Evolutionary conservation across 2,113 vertebrate genomes (phyloP).

Genomic region (Coracopsis vasa): DNA sequence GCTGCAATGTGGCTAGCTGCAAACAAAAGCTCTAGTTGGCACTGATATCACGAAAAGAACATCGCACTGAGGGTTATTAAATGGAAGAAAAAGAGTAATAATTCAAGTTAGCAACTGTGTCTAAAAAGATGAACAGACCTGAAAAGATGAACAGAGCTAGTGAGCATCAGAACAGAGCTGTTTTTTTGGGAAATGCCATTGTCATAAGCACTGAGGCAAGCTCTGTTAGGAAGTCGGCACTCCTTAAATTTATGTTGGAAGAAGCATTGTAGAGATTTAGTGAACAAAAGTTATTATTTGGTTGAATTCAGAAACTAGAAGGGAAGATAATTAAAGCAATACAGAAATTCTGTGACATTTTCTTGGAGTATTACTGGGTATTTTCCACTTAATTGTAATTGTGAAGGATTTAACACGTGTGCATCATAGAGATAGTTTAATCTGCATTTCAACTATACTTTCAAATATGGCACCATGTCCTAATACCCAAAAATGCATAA

Average conservation of each 20-base stretch:
- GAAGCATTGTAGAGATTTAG: background rate
- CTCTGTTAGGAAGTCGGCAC: background rate
- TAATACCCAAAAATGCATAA: background rate
- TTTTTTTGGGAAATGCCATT: background rate
- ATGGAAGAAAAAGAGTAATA: background rate
- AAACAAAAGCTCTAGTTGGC: background rate
- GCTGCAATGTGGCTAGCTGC: background rate
- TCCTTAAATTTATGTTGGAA: background rate
- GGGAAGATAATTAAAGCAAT: background rate
- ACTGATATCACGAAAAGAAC: background rate
- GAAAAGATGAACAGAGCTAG: background rate
- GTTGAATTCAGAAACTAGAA: background rate
- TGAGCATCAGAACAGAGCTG: background rate
- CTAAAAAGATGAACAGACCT: background rate
- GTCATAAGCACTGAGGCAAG: background rate
- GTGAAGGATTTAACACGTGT: background rate
- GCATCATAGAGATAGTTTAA: background rate
- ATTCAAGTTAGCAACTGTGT: background rate
- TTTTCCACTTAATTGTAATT: background rate
- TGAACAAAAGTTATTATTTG: background rate
- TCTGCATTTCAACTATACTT: background rate
- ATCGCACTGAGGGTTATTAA: background rate
- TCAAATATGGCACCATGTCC: background rate
- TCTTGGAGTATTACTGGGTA: background rate
- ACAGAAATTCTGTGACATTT: background rate